phyloP scores from a whole-genome alignment of 53 echinoderm and acorn worm species.

The Antedon mediterranea region DNA sequence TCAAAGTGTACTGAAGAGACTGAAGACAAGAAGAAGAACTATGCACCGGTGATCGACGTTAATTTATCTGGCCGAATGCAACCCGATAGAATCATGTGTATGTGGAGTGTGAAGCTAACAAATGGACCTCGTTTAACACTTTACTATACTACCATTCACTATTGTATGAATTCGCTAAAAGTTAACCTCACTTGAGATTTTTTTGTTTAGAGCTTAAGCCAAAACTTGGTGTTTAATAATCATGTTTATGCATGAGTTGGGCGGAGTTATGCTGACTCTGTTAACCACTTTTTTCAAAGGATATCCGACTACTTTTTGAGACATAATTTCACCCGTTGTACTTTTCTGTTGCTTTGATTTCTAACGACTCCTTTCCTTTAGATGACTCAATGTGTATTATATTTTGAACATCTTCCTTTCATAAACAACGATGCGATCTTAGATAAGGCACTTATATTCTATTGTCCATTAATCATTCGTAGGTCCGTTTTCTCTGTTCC shows the following conservation, averaged over 20 bases:
- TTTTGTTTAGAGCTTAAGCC: background rate
- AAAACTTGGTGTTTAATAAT: background rate
- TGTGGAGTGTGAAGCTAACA: background rate
- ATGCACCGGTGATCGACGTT: background rate
- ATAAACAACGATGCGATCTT: background rate
- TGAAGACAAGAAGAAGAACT: background rate
- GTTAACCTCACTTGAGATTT: background rate
- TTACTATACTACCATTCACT: background rate
- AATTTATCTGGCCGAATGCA: background rate
- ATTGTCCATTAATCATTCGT: background rate
- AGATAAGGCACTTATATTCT: background rate
- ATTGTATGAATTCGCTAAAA: too few species aligned
- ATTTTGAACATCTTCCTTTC: background rate
- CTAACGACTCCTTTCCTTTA: background rate
- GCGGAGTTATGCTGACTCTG: background rate
- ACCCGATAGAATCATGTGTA: background rate
- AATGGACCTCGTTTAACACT: background rate
- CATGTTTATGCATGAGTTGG: background rate
- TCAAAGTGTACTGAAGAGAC: background rate
- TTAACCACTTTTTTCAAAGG: background rate
- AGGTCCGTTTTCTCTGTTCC: background rate
- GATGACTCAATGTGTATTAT: background rate
- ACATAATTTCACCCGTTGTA: background rate
- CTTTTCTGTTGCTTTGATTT: background rate
- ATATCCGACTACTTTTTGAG: background rate